Evolutionary conservation across 2,888 invertebrate genomes (phyloP).

Genomic region (Leucoptera coffeella): DNA sequence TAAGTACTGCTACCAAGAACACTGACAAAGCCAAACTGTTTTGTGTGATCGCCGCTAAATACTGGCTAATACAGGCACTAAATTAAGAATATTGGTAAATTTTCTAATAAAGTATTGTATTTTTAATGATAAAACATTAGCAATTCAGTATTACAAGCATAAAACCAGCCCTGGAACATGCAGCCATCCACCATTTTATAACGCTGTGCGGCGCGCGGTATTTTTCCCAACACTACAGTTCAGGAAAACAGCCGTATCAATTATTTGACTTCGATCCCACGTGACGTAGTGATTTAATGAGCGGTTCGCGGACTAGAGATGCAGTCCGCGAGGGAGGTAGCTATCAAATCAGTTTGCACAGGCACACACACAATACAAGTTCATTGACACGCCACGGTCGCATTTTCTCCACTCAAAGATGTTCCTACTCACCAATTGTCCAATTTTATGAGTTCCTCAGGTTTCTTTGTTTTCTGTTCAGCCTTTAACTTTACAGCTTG

Average conservation of each 20-base stretch:
- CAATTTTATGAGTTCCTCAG: conserved; percentile 89
- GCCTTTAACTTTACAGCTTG: conserved; percentile 88
- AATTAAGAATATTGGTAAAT: too few relatives aligned
- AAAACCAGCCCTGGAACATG: conserved; percentile 30
- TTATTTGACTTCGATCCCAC: conserved; percentile 67
- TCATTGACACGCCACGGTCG: conserved; percentile 57
- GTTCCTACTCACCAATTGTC: conserved; percentile 85
- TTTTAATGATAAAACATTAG: too few relatives aligned
- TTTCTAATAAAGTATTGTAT: too few relatives aligned
- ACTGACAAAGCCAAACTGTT: too few relatives aligned
- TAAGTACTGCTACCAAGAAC: too few relatives aligned
- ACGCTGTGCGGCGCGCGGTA: conserved; percentile 47
- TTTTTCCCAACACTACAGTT: conserved; percentile 47
- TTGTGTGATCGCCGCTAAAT: too few relatives aligned
- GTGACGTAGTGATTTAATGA: conserved; percentile 68
- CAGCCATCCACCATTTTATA: conserved; percentile 53
- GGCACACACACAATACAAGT: conserved; percentile 56
- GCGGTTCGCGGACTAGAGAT: conserved; percentile 57
- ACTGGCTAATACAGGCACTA: too few relatives aligned
- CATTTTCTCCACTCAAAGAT: conserved; percentile 51
- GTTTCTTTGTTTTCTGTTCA: conserved; percentile 84
- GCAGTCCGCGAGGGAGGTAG: conserved; percentile 61
- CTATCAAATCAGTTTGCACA: conserved; percentile 57
- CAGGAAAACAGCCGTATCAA: conserved; percentile 53
- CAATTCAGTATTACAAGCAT: conserved; percentile 25